A percentile compares a stretch with the other conserved stretches of the same genome.
Evolutionary conservation across 2,888 invertebrate species (phyloP).

Genomic region (Habroteleia sp.): DNA sequence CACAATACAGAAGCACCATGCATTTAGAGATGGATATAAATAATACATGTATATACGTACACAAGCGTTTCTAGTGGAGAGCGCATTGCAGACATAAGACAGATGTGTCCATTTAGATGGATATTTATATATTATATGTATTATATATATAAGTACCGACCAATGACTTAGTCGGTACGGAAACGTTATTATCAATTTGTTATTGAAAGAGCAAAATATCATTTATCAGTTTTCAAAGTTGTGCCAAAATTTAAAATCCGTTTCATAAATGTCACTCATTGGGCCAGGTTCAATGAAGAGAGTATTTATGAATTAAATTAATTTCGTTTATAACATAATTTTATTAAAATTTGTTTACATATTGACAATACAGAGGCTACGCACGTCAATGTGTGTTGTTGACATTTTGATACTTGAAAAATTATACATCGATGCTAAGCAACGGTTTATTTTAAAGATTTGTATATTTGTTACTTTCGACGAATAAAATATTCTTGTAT

Average conservation of each 20-base stretch:
- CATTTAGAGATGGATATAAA: conserved; percentile 75
- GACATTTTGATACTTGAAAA: conserved; percentile 59
- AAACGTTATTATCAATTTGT: conserved; percentile 70
- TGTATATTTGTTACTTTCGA: conserved; percentile 81
- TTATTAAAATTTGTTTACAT: conserved; percentile 61
- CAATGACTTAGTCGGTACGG: conserved; percentile 56
- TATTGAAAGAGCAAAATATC: conserved; percentile 68
- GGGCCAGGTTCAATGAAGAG: conserved; percentile 16
- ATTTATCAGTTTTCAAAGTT: conserved; percentile 74
- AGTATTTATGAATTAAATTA: conserved; percentile 12
- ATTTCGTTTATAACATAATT: conserved; percentile 12
- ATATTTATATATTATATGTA: conserved; percentile 70
- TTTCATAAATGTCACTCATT: conserved; percentile 58
- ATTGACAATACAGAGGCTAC: conserved; percentile 71
- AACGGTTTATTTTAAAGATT: conserved; percentile 78
- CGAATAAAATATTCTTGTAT: conserved; percentile 82
- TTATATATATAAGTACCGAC: conserved; percentile 66
- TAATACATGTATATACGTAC: conserved; percentile 71
- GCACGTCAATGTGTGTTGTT: conserved; percentile 18
- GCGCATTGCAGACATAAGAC: conserved; percentile 63
- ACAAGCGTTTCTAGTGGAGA: conserved; percentile 60
- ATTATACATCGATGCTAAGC: conserved; percentile 62
- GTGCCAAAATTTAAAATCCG: conserved; percentile 77
- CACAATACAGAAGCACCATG: conserved; percentile 68
- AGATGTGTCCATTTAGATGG: conserved; percentile 72